These are phyloP conservation scores for Endotricha flammealis DNA, from an alignment of 2,888 invertebrate species.

Conservation along the genomic window DNA sequence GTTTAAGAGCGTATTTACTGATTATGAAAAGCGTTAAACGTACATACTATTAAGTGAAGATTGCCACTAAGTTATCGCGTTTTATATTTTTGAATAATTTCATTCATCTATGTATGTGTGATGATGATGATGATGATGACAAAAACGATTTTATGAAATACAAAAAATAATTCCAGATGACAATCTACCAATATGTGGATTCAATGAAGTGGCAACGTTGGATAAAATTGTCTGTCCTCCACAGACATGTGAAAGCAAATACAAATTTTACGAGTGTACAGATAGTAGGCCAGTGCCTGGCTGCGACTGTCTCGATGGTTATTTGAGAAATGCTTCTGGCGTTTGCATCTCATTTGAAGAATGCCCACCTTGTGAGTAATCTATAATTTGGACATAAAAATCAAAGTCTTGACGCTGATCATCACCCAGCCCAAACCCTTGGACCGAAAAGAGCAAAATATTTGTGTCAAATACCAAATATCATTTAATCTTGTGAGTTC, in stretches of 20 bases:
- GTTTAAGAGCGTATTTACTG: too few species aligned
- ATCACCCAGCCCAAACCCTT: too few species aligned
- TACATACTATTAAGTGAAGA: too few species aligned
- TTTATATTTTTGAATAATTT: too few species aligned
- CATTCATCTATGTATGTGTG: background rate
- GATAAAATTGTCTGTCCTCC: conserved; percentile 4
- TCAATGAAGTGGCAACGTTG: conserved; percentile 1
- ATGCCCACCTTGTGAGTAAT: conserved; percentile 3
- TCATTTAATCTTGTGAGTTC: too few species aligned
- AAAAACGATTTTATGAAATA: too few species aligned
- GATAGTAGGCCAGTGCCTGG: background rate
- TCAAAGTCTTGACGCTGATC: too few species aligned
- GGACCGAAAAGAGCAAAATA: too few species aligned
- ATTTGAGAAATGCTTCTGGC: conserved; percentile 3
- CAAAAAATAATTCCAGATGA: conserved; percentile 1
- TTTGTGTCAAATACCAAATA: too few species aligned
- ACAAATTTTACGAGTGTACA: background rate
- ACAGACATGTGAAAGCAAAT: conserved; percentile 3
- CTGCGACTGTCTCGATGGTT: conserved; percentile 5
- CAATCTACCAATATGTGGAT: conserved; percentile 1
- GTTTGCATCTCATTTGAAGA: background rate
- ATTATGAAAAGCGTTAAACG: too few species aligned
- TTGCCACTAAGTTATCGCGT: too few species aligned
- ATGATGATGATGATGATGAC: background rate
- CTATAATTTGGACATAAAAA: too few species aligned